Evolutionary conservation across 1,140 invertebrate species (phyloP).

Genomic region (Semibalanus balanoides): DNA sequence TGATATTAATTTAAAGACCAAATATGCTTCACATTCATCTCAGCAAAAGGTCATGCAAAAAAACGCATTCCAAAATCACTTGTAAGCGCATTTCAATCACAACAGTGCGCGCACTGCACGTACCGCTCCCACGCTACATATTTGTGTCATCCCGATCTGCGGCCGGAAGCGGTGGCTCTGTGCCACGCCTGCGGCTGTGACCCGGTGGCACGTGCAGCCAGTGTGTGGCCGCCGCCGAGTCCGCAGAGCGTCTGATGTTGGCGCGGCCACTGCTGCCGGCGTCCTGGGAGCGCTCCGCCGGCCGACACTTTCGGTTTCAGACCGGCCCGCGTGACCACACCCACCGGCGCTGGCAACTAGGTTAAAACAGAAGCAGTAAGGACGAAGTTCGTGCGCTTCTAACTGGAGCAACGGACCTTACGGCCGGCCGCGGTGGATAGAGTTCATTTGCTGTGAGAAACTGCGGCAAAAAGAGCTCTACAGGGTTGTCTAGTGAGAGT

Average conservation of each 20-base stretch:
- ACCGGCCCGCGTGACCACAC: neutral
- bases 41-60: too few species aligned
- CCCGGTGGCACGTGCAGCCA: too few species aligned
- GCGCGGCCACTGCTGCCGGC: neutral
- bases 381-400: neutral
- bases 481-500: neutral
- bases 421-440: neutral
- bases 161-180: too few species aligned
- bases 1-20: too few species aligned
- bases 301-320: neutral
- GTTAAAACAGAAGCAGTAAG: constrained; percentile 1
- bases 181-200: neutral
- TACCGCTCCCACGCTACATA: too few species aligned
- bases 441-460: constrained; percentile 2
- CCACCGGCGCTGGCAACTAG: neutral
- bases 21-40: too few species aligned
- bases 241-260: neutral
- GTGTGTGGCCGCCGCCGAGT: neutral
- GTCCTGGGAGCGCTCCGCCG: neutral
- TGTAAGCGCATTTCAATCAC: too few species aligned
- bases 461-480: constrained; percentile 1
- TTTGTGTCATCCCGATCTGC: too few species aligned
- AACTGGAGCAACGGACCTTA: neutral
- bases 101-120: too few species aligned
- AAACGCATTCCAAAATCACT: too few species aligned